phyloP scores from a whole-genome alignment of 2,113 vertebrate species.

The Caranx melampygus region DNA sequence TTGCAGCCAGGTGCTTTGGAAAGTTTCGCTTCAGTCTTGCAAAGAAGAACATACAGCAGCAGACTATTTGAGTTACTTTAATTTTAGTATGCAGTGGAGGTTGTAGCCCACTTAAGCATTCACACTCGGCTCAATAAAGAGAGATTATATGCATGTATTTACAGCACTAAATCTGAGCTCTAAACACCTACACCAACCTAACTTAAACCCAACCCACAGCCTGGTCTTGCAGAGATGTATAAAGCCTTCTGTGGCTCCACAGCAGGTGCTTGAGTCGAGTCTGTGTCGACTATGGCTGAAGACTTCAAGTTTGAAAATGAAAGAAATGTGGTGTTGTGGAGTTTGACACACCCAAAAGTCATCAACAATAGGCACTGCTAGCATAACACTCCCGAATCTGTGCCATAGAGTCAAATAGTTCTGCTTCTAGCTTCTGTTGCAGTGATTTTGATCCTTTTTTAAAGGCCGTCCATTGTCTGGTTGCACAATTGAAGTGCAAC shows the following conservation, averaged over 20 bases:
- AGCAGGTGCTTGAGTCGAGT: neutral
- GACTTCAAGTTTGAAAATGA: neutral
- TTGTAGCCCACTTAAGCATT: neutral
- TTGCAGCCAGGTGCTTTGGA: too few species aligned
- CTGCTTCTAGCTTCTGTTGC: neutral
- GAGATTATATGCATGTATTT: too few species aligned
- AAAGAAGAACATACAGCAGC: too few species aligned
- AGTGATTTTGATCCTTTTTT: neutral
- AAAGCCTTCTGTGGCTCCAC: too few species aligned
- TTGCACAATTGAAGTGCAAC: too few species aligned
- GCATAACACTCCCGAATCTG: neutral
- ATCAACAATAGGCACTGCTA: too few species aligned
- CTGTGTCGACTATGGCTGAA: too few species aligned
- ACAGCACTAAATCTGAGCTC: too few species aligned
- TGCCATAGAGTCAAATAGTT: neutral
- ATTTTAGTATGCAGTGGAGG: neutral
- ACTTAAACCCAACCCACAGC: too few species aligned
- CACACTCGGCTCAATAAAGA: neutral
- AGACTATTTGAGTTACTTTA: neutral
- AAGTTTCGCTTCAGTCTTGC: too few species aligned
- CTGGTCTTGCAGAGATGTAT: too few species aligned
- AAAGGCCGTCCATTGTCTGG: neutral
- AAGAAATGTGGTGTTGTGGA: neutral
- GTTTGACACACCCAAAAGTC: neutral
- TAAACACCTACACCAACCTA: too few species aligned